Evolutionary conservation across 1,140 invertebrate species (phyloP), one percentile per base, ranked within the genome.

Genomic region (Phenacoccus solenopsis): DNA sequence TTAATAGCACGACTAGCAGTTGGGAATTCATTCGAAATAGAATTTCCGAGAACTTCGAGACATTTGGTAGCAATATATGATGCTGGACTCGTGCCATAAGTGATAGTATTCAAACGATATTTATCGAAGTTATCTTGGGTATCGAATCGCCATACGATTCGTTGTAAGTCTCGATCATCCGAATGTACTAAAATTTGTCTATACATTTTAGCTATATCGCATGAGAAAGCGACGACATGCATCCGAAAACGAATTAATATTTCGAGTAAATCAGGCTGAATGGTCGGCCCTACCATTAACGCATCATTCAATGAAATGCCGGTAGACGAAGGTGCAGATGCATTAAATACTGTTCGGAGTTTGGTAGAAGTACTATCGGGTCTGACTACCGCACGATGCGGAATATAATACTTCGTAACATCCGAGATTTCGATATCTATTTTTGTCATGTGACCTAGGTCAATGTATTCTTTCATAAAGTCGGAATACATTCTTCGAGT

Each of bases 121-220:
- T 75, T 72, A 21, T 68, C 22, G 4, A 80, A 70, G 1, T 72
- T 38, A 20, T 77, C 68, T 49, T 49, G 64, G 10, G 72, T 69
- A 16, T 72, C 69, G 28, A 75, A 30, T 57, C 77, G 68, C 77
- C 79, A 80, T 0, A 81, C 28, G n/a, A 81, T 77, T 9, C 73
- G 67, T 75, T 81, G 79, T 7, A 69, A 27, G 4, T 49, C 13
- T 1, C 49, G 27, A 21, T 69, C 56, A 4, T 30, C 21, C 25
- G 21, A 25, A n/a, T 22, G 2, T 4, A 79, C 71, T 27, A 71
- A 68, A 5, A 79, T 61, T 69, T 77, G 75, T 1, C 76, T 70
- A 69, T 78, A 80, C 77, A 80, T 80, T 70, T 80, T 80, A 28
- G 75, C 71, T 1, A 80, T 77, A 72, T 80, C 79, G 16, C 75